Base-by-base conservation (phyloP, 2,888 invertebrate genomes). In the Drosophila longiperda region DNA sequence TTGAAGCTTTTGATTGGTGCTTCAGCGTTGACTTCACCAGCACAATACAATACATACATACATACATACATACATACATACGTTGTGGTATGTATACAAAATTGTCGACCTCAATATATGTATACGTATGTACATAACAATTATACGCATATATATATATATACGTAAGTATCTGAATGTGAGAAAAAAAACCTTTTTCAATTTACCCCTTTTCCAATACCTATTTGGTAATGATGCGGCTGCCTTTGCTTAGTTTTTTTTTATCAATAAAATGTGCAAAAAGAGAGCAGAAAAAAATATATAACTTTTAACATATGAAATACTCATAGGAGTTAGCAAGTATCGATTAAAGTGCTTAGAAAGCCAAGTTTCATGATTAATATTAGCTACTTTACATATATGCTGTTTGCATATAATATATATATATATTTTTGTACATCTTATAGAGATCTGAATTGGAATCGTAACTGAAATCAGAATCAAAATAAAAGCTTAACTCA, bases 1-100 rank as follows among this genome's bases (percentile, higher is more conserved):
- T 74, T 79, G 74, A 69, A 69, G 75, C 64, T 69, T 84, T 84
- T 84, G 85, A 81, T 84, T 71, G 62, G 50, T 36, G 70, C 66
- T 12, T 42, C 57, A 42, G 42, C 42, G 32, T 57, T 42, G 32
- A 32, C n/a, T 42, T 32, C 20, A 9, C 32, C 40, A 57, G 62
- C 34, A 66, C 69, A 64, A 80, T 64, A 34, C 26, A n/a, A n/a
- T 1, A 29, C 38, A 38, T n/a, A n/a, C n/a, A n/a, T n/a, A n/a
- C n/a, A n/a, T n/a, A n/a, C n/a, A 55, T 38, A 29, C 38, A 38
- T 23, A 23, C 23, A 23, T 23, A 23, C 23, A 23, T 23, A 23
- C 23, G 38, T 38, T 23, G 23, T 23, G 23, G n/a, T 32, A 32
- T 33, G 34, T 23, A 23, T 17, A 26, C 36, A 54, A 54, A 36